Base-by-base conservation (phyloP, 2,888 invertebrate genomes). In the Pristionchus fissidentatus region DNA sequence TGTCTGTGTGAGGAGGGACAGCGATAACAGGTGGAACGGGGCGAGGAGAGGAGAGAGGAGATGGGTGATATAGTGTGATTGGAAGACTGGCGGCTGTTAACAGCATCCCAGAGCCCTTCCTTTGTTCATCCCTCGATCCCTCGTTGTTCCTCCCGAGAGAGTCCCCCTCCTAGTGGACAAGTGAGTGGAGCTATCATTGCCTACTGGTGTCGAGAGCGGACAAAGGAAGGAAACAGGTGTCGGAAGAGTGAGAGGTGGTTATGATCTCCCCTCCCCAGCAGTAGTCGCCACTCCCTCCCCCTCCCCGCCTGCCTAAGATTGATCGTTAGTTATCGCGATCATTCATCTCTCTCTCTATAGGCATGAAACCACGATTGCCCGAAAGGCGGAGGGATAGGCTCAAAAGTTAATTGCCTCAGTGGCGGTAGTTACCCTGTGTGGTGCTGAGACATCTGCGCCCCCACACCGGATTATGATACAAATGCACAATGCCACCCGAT, bases 51-150 rank as follows among this genome's bases (percentile, higher is more conserved):
- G 41, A 0, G 70, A 43, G n/a, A n/a, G n/a, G n/a, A n/a, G n/a
- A n/a, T n/a, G n/a, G n/a, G 70, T 70, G 70, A 70, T 70, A 70
- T 70, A 70, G 70, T 70, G 70, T 70, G 70, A 70, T 70, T 70
- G 70, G 70, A 22, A 7, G 60, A 32, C 19, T 3, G 32, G 60
- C 4, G 57, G 26, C 79, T 43, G 43, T 79, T 38, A 57, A 79
- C 55, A 55, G 41, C 55, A 26, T n/a, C n/a, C n/a, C n/a, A n/a
- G n/a, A n/a, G 38, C 35, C 35, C 57, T 13, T 79, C 57, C 79
- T 19, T 55, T 55, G 57, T 41, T 26, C 26, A n/a, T 55, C 46
- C 35, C 52, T 32, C 41, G 7, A 22, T 35, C 35, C 77, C 32
- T 49, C 32, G 29, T n/a, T 46, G 41, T 26, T 77, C 41, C 80